These are phyloP conservation scores for Chorisops tibialis DNA, from an alignment of 2,888 invertebrate genomes.

Conservation along the genomic window DNA sequence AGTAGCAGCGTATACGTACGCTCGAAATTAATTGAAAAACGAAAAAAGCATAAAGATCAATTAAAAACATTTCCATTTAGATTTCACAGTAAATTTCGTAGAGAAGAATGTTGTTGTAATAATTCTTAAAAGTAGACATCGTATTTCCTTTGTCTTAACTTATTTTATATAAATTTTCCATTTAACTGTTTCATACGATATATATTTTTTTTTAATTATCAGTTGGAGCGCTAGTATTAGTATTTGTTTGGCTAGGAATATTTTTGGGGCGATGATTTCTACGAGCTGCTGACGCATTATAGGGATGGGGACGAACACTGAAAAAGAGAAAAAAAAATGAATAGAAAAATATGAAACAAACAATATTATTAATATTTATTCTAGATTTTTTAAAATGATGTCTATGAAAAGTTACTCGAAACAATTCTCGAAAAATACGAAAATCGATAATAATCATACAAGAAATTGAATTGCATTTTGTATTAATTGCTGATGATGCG, in stretches of 20 bases:
- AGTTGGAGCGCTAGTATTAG: slow-evolving; percentile 37
- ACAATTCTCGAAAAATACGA: no score
- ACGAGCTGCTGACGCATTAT: slow-evolving; percentile 46
- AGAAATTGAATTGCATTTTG: no score
- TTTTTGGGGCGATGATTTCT: slow-evolving; percentile 43
- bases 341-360: no score
- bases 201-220: slow-evolving; percentile 16
- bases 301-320: slow-evolving; percentile 52
- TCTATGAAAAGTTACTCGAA: no score
- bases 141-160: slow-evolving; percentile 12
- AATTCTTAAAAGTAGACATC: slow-evolving; percentile 5
- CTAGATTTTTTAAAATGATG: no score
- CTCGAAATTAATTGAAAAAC: no score
- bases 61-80: no score
- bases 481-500: no score
- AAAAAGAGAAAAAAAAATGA: slow-evolving; percentile 32
- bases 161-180: slow-evolving; percentile 9
- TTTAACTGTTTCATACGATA: neutral
- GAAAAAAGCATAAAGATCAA: no score
- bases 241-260: slow-evolving; percentile 35
- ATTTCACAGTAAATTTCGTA: neutral
- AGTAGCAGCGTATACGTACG: no score
- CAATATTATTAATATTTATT: no score
- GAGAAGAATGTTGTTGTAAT: slow-evolving; percentile 12
- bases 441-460: no score